These are phyloP conservation scores for Drosophila pseudoananassae DNA, from an alignment of 1,140 invertebrate genomes.

Conservation along the genomic window DNA sequence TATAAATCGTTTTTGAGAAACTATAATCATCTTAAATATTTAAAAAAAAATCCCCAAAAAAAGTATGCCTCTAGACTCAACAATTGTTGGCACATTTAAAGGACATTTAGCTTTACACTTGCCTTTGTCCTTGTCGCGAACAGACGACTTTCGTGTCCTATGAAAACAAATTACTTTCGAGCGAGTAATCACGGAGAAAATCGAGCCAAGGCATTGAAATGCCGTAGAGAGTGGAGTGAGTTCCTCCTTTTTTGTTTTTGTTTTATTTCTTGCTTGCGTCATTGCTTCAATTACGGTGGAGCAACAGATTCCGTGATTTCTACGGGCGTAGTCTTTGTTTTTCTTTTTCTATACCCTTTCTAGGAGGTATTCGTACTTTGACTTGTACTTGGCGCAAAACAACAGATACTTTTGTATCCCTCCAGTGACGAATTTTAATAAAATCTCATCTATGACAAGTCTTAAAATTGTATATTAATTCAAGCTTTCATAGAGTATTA, in stretches of 20 bases:
- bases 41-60: too few relatives aligned
- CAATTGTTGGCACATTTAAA: slow-evolving; percentile 11
- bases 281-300: slow-evolving; percentile 69
- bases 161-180: slow-evolving; percentile 73
- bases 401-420: neutral
- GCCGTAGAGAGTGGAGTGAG: slow-evolving; percentile 30
- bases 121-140: slow-evolving; percentile 34
- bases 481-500: neutral
- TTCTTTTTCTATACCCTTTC: neutral
- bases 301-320: slow-evolving; percentile 37
- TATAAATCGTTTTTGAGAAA: neutral
- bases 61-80: too few relatives aligned
- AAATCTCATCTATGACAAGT: too few relatives aligned
- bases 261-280: slow-evolving; percentile 56
- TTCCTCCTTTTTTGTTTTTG: too few relatives aligned
- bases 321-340: neutral
- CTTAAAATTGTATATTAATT: neutral
- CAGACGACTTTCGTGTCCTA: slow-evolving; percentile 40
- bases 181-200: slow-evolving; percentile 52
- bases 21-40: too few relatives aligned
- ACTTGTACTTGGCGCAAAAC: neutral
- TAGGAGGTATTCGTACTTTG: neutral
- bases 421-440: too few relatives aligned
- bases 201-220: slow-evolving; percentile 27
- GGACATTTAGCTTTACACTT: slow-evolving; percentile 23